A percentile compares a stretch with the other conserved stretches of the same genome.
phyloP scores from a whole-genome alignment of 2,888 invertebrate species.

The Trissolcus brochymenae region DNA sequence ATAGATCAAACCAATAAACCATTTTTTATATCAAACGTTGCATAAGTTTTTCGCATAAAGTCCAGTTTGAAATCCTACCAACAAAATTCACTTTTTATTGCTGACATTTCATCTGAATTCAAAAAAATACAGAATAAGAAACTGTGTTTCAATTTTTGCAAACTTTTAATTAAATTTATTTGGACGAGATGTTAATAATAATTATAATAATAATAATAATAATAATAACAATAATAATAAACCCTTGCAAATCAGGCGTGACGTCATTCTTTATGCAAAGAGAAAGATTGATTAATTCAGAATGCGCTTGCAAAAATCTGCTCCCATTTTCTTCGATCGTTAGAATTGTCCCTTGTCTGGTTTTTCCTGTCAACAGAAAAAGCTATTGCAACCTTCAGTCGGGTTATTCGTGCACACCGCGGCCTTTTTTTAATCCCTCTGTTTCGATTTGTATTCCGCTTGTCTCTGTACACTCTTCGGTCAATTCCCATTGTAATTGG shows the following conservation, averaged over 20 bases:
- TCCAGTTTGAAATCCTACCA: too few species aligned
- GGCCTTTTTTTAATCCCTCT: conserved; percentile 6
- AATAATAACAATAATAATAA: conserved; percentile 34
- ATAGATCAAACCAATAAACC: too few species aligned
- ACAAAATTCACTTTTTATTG: too few species aligned
- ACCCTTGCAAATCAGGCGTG: conserved; percentile 11
- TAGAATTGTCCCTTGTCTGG: background rate
- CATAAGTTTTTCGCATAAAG: too few species aligned
- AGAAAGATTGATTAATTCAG: conserved; percentile 32
- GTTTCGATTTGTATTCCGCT: conserved; percentile 8
- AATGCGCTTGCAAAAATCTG: conserved; percentile 7
- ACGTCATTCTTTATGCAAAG: conserved; percentile 16
- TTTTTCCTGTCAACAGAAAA: background rate
- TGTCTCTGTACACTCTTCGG: conserved; percentile 2
- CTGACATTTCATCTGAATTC: too few species aligned
- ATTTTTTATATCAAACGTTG: too few species aligned
- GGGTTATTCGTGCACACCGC: background rate
- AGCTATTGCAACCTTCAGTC: background rate
- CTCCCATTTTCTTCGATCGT: conserved; percentile 1
- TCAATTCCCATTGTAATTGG: conserved; percentile 13
- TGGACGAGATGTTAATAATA: too few species aligned
- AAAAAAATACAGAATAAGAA: too few species aligned
- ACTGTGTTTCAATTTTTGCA: too few species aligned
- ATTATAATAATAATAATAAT: too few species aligned
- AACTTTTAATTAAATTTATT: too few species aligned